Evolutionary conservation across 2,888 invertebrate species (phyloP), one percentile per base, ranked within the genome.

Genomic region (Drosophila leonis): DNA sequence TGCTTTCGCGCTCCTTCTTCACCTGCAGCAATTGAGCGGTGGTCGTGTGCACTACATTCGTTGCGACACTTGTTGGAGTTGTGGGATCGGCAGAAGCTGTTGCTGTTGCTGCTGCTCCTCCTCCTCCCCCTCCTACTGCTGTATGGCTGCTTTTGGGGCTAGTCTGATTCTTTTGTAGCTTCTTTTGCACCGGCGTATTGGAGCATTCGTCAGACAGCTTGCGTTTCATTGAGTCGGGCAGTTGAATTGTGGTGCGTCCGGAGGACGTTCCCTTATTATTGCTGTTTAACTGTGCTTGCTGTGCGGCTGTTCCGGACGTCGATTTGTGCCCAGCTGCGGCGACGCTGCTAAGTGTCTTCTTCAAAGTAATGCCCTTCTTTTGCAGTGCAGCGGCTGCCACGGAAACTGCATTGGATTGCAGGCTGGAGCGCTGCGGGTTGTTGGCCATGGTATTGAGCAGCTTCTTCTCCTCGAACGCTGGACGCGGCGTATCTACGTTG

Each of bases 291-390:
- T 60, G 49, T 7, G 52, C 24, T 8, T 76, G 76, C 24, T 76
- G 77, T 35, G 65, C 15, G 4, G 41, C 1, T 29, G 49, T 9
- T 0, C 52, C 52, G 10, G 62, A 18, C 10, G 57, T 29, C 9
- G 63, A 39, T 62, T 62, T 76, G 5, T 57, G 62, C 27, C 48
- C 55, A 41, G 72, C 41, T 0, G 49, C 42, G 8, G n/a, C 29
- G 4, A 31, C 13, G 44, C 49, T 72, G 37, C 73, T 69, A 0
- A 71, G 55, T 1, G 92, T 78, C 65, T 92, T 92, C 44, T 91
- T 92, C 57, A 92, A 75, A 1, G 91, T 92, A 9, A 92, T 92
- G 0, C 91, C 91, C 35, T 92, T 92, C 65, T 90, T 91, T 54
- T 92, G 92, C 0, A 92, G 77, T 0, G 90, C 91, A 13, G 87